phyloP scores from a whole-genome alignment of 2,888 invertebrate genomes.

The Nymphalis urticae region DNA sequence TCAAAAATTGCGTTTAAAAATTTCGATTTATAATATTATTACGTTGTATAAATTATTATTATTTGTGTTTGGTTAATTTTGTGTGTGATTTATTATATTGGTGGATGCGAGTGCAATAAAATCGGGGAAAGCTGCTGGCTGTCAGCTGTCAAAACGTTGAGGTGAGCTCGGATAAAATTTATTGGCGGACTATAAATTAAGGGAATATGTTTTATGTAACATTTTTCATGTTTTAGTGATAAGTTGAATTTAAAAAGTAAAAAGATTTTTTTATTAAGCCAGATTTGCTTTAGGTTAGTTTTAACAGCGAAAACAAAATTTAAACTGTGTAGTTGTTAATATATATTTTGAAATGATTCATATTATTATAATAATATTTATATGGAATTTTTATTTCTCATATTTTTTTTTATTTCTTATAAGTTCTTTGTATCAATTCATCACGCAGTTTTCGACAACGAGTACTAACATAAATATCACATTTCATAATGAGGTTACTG shows the following conservation, averaged over 20 bases:
- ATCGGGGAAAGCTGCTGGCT: slow-evolving; percentile 51
- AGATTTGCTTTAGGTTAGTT: neutral
- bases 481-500: too few species aligned
- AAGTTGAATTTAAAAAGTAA: neutral
- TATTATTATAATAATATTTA: too few species aligned
- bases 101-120: slow-evolving; percentile 56
- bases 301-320: too few species aligned
- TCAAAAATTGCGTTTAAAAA: neutral
- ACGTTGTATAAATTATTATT: slow-evolving; percentile 7
- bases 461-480: too few species aligned
- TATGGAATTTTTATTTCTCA: too few species aligned
- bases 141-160: slow-evolving; percentile 70
- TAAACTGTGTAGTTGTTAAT: too few species aligned
- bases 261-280: neutral
- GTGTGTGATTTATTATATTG: slow-evolving; percentile 47
- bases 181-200: slow-evolving; percentile 43
- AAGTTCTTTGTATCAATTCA: too few species aligned
- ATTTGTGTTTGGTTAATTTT: slow-evolving; percentile 25
- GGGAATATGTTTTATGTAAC: slow-evolving; percentile 27
- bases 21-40: slow-evolving; percentile 1
- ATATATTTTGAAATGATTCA: too few species aligned
- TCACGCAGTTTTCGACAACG: too few species aligned
- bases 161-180: slow-evolving; percentile 57
- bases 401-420: too few species aligned
- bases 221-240: slow-evolving; percentile 5